phyloP scores from a whole-genome alignment of 2,797 vertebrate genomes.

The Melanotaenia pygmaea region DNA sequence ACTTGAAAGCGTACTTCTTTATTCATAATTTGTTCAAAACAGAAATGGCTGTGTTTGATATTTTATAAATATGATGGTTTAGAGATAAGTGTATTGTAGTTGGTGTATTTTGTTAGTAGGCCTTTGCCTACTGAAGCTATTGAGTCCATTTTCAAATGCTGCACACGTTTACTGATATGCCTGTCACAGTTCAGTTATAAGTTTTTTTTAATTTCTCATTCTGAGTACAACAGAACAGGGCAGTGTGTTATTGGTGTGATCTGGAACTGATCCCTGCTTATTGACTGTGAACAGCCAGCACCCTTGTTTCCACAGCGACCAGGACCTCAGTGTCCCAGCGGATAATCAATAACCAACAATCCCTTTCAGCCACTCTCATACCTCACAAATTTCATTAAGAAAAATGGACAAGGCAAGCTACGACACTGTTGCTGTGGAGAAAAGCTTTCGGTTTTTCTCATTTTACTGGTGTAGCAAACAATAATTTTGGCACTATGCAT shows the following conservation, averaged over 20 bases:
- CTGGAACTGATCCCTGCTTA: constrained; percentile 35
- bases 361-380: constrained; percentile 45
- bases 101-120: background rate
- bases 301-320: constrained; percentile 78
- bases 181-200: constrained; percentile 8
- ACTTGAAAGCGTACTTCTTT: constrained; percentile 37
- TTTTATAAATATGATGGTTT: background rate
- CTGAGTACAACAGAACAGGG: background rate
- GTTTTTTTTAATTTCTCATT: constrained; percentile 6
- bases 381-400: constrained; percentile 64
- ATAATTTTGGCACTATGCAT: constrained; percentile 8
- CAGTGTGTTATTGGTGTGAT: constrained; percentile 41
- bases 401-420: constrained; percentile 17
- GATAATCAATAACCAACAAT: constrained; percentile 75
- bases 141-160: too few species aligned
- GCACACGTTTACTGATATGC: background rate
- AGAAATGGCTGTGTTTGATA: background rate
- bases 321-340: constrained; percentile 64
- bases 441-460: constrained; percentile 22
- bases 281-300: constrained; percentile 66
- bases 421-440: constrained; percentile 8
- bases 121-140: too few species aligned
- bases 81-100: background rate
- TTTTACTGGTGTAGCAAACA: constrained; percentile 8
- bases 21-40: background rate